A percentile compares a stretch with the other conserved stretches of the same genome.
Conservation (phyloP, 2,113 vertebrate species). For the Cynocephalus volans region DNA sequence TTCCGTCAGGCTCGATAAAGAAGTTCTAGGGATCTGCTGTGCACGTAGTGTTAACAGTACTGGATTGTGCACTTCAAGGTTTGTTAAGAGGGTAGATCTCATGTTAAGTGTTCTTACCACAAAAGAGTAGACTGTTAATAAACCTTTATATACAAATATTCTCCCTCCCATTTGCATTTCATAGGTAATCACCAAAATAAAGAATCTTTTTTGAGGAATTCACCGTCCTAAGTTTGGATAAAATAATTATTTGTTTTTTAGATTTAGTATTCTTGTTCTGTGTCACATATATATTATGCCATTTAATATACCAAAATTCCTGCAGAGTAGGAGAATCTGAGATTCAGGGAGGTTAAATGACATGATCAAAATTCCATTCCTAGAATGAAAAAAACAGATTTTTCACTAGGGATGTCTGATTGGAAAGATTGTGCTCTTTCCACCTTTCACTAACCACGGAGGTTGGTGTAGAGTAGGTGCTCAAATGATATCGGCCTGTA, state of each 20-base stretch:
- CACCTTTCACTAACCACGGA: neutral
- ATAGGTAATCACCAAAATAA: neutral
- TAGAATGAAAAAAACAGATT: neutral
- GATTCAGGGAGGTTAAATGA: constrained; percentile 9
- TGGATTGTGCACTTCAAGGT: neutral
- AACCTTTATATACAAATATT: neutral
- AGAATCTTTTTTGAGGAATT: neutral
- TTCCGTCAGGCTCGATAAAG: neutral
- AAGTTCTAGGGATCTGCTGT: neutral
- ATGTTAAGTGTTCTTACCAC: neutral
- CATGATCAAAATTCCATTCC: neutral
- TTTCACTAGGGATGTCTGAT: neutral
- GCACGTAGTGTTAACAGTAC: neutral
- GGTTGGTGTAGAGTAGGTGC: neutral
- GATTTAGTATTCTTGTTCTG: neutral
- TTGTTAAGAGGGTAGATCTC: neutral
- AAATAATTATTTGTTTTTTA: constrained; percentile 47
- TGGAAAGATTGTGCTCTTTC: neutral
- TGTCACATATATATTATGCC: neutral
- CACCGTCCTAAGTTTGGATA: neutral
- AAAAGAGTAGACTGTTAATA: neutral
- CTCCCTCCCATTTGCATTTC: neutral
- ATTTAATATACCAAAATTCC: neutral
- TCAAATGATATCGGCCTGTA: neutral
- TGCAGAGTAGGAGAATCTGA: neutral